Base-by-base conservation (phyloP, 2,113 vertebrate species). In the Ailurus styani region DNA sequence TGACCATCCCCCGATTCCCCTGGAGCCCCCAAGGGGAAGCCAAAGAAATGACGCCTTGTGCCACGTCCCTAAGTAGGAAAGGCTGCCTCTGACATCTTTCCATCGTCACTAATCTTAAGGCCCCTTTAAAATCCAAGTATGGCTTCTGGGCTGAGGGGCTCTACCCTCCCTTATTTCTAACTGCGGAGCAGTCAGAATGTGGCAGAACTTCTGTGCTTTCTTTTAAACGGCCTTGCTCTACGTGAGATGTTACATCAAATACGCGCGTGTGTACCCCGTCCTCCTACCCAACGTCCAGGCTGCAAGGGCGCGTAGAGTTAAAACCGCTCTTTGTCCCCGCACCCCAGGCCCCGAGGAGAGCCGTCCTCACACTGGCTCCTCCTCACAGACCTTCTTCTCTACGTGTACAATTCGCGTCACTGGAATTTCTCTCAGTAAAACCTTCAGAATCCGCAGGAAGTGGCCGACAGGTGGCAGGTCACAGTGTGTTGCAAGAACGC, bases 401-500 rank as follows among this genome's bases (percentile, higher is more conserved):
- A 1, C 2, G 1, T 13, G n/a, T 1, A 14, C 3, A 50, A 7
- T 40, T 77, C 72, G 54, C n/a, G 27, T 23, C 18, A 14, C 11
- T 8, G 57, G 37, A 23, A 27, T 66, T 93, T 57, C 60, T 81
- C 18, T 68, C 62, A 45, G 12, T 64, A 10, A 75, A 45, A 84
- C 79, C 13, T 1, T 7, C 20, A 31, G 27, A 42, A 7, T 31
- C 81, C 2, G 0, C n/a, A 52, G 68, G 29, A 62, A 52, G 66
- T 7, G 18, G 12, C 34, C 25, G 9, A 2, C 60, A 13, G n/a
- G 2, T 25, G 2, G 75, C 18, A 47, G 34, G n/a, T 5, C 29
- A 4, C 3, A 0, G 0, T 12, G 7, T 40, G 18, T 31, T 14
- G 0, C 9, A 18, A 72, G 60, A 60, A 66, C 25, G 1, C n/a